phyloP scores from a whole-genome alignment of 2,113 vertebrate genomes.

The Burhinus oedicnemus region DNA sequence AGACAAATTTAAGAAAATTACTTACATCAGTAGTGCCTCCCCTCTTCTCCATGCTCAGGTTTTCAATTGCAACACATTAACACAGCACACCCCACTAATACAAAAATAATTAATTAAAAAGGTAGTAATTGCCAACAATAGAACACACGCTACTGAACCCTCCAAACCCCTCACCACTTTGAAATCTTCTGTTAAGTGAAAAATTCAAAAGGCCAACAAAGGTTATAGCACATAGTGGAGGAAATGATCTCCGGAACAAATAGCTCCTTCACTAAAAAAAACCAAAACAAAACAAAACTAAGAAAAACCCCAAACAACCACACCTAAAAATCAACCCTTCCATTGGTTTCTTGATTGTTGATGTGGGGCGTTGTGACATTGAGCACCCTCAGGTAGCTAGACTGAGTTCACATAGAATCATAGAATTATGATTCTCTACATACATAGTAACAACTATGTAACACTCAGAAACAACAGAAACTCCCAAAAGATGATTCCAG shows the following conservation, averaged over 20 bases:
- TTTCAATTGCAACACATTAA: background rate
- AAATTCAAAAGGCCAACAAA: background rate
- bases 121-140: background rate
- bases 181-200: background rate
- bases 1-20: background rate
- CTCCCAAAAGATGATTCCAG: background rate
- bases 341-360: background rate
- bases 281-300: background rate
- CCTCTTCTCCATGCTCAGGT: background rate
- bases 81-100: background rate
- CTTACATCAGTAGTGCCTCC: background rate
- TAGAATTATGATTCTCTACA: no score
- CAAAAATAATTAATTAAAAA: background rate
- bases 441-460: background rate
- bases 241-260: background rate
- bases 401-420: background rate
- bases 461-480: background rate
- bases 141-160: background rate
- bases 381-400: background rate
- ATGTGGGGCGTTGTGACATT: background rate
- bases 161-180: background rate
- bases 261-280: background rate
- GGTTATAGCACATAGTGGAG: background rate
- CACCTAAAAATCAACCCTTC: background rate
- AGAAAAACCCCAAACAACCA: no score